These are phyloP conservation scores for Tringa solitaria DNA, from an alignment of 2,113 vertebrate genomes.

Conservation along the genomic window DNA sequence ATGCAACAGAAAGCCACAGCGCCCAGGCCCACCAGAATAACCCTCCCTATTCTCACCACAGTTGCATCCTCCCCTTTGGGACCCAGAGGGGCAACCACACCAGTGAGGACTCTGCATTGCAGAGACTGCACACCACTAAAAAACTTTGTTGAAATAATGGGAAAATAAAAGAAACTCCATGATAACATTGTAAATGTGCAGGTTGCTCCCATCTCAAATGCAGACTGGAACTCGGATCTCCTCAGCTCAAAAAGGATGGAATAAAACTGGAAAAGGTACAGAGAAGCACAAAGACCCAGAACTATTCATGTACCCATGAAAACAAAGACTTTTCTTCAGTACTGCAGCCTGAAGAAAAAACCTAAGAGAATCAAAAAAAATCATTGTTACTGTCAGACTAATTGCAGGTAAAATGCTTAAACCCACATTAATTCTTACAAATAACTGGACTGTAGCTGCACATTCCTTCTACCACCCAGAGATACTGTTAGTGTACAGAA, in stretches of 20 bases:
- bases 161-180: neutral
- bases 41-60: neutral
- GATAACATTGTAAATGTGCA: neutral
- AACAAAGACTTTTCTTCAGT: neutral
- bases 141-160: neutral
- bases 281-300: neutral
- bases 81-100: neutral
- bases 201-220: neutral
- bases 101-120: neutral
- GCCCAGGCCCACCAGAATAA: neutral
- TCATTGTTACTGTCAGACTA: neutral
- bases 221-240: neutral
- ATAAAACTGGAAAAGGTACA: neutral
- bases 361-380: neutral
- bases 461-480: neutral
- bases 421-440: neutral
- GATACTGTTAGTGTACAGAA: neutral
- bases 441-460: neutral
- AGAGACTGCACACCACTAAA: too few relatives aligned
- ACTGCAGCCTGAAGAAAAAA: neutral
- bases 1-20: neutral
- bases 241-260: neutral
- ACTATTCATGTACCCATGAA: neutral
- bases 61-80: neutral
- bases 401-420: neutral